Percentiles rank a stretch among this genome's conserved stretches.
phyloP scores from a whole-genome alignment of 2,888 invertebrate genomes.

The Cantharis rustica region DNA sequence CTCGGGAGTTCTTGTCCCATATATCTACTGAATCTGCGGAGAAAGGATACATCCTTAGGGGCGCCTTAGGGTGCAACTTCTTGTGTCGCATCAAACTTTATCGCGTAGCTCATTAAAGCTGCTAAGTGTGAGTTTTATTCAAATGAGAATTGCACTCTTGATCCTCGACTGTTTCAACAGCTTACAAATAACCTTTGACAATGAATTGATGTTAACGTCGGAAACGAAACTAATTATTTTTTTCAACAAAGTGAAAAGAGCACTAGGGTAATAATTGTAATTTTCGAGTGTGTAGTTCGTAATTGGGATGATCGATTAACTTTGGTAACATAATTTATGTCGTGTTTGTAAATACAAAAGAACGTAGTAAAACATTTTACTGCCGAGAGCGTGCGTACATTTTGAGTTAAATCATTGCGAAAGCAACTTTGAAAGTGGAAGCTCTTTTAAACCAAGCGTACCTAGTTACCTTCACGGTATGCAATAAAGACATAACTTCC shows the following conservation, averaged over 20 bases:
- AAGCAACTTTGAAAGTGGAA: conserved; percentile 9
- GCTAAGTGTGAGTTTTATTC: conserved; percentile 29
- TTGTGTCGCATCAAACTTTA: conserved; percentile 31
- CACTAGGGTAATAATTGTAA: background rate
- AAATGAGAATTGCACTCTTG: conserved; percentile 25
- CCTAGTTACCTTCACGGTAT: conserved; percentile 15
- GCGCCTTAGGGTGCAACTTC: conserved; percentile 35
- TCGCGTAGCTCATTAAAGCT: conserved; percentile 37
- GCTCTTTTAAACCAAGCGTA: conserved; percentile 9
- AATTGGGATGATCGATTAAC: background rate
- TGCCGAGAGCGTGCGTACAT: conserved; percentile 3
- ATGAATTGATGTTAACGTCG: conserved; percentile 31
- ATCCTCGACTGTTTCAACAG: conserved; percentile 10
- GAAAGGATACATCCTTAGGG: conserved; percentile 34
- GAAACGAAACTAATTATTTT: conserved; percentile 32
- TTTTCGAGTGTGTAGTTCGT: background rate
- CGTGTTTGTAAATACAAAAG: background rate
- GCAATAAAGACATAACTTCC: conserved; percentile 27
- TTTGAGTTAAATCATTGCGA: conserved; percentile 9
- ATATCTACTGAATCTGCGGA: conserved; percentile 35
- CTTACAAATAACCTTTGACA: conserved; percentile 17
- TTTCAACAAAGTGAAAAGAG: background rate
- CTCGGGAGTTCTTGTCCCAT: conserved; percentile 37
- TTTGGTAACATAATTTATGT: background rate
- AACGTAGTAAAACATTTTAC: conserved; percentile 2